These are phyloP conservation scores for Cherax quadricarinatus DNA, from an alignment of 1,140 invertebrate genomes.

Conservation along the genomic window DNA sequence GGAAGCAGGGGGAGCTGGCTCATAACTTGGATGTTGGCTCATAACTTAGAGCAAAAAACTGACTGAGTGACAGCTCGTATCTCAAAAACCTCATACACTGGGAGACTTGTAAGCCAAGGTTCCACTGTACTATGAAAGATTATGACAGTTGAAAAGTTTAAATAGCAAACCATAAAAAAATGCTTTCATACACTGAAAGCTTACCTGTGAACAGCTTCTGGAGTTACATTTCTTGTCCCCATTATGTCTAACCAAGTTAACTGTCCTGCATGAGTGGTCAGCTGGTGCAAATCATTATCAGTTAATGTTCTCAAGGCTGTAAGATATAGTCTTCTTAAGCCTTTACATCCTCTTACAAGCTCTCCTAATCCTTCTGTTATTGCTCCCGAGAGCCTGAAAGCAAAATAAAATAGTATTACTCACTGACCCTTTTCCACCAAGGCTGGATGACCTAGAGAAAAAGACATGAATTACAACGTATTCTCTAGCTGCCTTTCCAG, in stretches of 20 bases:
- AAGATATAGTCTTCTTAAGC: constrained; percentile 59
- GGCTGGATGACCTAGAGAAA: no score
- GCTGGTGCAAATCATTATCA: constrained; percentile 76
- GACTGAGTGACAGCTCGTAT: no score
- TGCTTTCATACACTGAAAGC: neutral
- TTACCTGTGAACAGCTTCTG: constrained; percentile 68
- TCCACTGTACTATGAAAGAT: no score
- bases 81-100: no score
- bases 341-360: constrained; percentile 52
- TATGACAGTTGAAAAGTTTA: no score
- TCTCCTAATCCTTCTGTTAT: constrained; percentile 68
- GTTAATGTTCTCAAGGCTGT: constrained; percentile 76
- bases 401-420: neutral
- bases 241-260: constrained; percentile 79
- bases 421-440: neutral
- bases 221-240: constrained; percentile 76
- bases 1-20: no score
- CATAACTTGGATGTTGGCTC: no score
- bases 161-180: no score
- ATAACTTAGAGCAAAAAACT: no score
- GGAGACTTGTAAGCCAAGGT: no score
- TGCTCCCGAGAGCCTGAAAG: constrained; percentile 53
- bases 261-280: constrained; percentile 75
- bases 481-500: no score
- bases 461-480: neutral